Evolutionary conservation across 2,888 invertebrate genomes (phyloP), one percentile per base, ranked within the genome.

Genomic region (Sesia bembeciformis): DNA sequence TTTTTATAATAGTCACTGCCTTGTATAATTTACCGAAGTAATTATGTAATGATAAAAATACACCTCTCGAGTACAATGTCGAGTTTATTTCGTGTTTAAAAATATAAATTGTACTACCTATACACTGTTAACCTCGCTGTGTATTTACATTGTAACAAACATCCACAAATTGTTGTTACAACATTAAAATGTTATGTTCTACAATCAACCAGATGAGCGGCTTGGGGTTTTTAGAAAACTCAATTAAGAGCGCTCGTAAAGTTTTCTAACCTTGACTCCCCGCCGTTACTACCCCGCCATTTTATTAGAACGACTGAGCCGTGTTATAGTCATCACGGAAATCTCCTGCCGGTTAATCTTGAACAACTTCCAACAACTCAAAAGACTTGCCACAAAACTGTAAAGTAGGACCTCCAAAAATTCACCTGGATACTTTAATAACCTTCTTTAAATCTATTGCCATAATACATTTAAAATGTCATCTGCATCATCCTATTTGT

Each of bases 181-280:
- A 41, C 41, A 41, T 7, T 6, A 41, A 5, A 41, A 5, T 7
- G 41, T 2, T 6, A 5, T 41, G 41, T 41, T 41, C 41, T 41
- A 64, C 63, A 64, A 63, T 62, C 61, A 58, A 52, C 53, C 53
- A 56, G 53, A 53, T 52, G 49, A 64, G 40, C 62, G 65, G 67
- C 64, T 67, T n/a, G n/a, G 62, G 63, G 63, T 65, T 65, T 71
- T 68, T 66, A 62, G 62, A 68, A 74, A 72, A 74, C 75, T 75
- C 70, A 76, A 78, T 77, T 76, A 76, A 73, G 67, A 59, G 59
- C 57, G 60, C 62, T 71, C 74, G 68, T 72, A 74, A 76, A 72
- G 67, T 64, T 64, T 64, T 57, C 64, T 60, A 58, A 57, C 63
- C 60, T 61, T 58, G 53, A 60, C 59, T 60, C 58, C 55, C 62